Evolutionary conservation across 1,140 invertebrate species (phyloP).

Genomic region (Drosophila albomicans): DNA sequence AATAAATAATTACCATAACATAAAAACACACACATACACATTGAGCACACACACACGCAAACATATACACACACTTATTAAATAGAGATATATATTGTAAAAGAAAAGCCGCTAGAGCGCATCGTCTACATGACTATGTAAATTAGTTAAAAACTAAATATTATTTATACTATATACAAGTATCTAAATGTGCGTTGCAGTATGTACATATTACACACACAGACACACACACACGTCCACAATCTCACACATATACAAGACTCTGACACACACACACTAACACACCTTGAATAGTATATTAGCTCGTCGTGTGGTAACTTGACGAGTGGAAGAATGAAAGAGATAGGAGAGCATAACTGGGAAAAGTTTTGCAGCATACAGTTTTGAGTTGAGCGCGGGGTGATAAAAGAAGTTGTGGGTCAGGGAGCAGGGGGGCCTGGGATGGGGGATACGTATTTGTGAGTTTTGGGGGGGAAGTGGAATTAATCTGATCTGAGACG

Average conservation of each 20-base stretch:
- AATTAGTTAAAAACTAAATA: constrained; percentile 82
- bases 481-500: constrained; percentile 49
- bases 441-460: constrained; percentile 8
- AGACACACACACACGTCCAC: constrained; percentile 15
- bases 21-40: constrained; percentile 29
- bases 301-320: constrained; percentile 14
- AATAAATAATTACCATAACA: constrained; percentile 45
- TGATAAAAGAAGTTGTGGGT: constrained; percentile 1
- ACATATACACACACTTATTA: constrained; percentile 48
- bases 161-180: constrained; percentile 72
- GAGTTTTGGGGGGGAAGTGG: constrained; percentile 3
- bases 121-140: constrained; percentile 79
- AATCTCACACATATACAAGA: too few species aligned
- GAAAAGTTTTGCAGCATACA: neutral
- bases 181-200: constrained; percentile 77
- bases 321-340: neutral
- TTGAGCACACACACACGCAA: constrained; percentile 48
- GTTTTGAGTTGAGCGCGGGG: neutral
- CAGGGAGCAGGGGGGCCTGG: constrained; percentile 9
- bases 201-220: constrained; percentile 49
- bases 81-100: constrained; percentile 59
- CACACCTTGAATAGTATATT: constrained; percentile 30
- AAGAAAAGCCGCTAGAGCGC: constrained; percentile 75
- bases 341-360: neutral
- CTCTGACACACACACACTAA: constrained; percentile 8